These are phyloP conservation scores for Neofelis nebulosa DNA, from an alignment of 2,113 vertebrate genomes.

Conservation along the genomic window DNA sequence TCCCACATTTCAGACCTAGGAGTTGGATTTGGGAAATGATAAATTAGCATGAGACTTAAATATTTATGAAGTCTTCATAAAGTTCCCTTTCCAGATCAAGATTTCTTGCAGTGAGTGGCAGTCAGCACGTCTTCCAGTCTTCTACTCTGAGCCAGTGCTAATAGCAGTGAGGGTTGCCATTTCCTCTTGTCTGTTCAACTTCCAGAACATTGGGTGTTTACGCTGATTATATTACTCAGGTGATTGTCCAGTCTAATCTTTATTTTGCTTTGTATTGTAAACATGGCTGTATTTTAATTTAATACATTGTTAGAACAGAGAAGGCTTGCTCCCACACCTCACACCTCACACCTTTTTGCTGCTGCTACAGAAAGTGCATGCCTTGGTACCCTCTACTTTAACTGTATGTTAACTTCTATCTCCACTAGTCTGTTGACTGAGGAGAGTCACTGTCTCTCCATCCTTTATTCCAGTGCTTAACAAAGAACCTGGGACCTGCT, in stretches of 20 bases:
- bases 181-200: not conserved
- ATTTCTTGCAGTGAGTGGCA: not conserved
- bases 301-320: not conserved
- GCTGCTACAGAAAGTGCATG: rapidly evolving
- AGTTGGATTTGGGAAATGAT: not conserved
- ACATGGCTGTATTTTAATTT: not conserved
- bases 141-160: not conserved
- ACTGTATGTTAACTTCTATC: rapidly evolving
- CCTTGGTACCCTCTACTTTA: rapidly evolving
- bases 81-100: not conserved
- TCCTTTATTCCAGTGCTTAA: not conserved
- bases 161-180: not conserved
- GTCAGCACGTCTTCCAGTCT: not conserved
- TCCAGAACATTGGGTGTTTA: not conserved
- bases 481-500: not conserved
- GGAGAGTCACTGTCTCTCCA: not conserved
- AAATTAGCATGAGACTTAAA: not conserved
- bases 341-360: too few relatives aligned
- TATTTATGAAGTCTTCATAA: not conserved
- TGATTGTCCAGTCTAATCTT: not conserved
- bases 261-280: not conserved
- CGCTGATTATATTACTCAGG: not conserved
- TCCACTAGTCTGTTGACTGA: not conserved
- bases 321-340: not conserved
- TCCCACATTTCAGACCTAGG: not conserved